Conservation (phyloP, 2,888 invertebrate genomes). For the Zaprionus lineosus region DNA sequence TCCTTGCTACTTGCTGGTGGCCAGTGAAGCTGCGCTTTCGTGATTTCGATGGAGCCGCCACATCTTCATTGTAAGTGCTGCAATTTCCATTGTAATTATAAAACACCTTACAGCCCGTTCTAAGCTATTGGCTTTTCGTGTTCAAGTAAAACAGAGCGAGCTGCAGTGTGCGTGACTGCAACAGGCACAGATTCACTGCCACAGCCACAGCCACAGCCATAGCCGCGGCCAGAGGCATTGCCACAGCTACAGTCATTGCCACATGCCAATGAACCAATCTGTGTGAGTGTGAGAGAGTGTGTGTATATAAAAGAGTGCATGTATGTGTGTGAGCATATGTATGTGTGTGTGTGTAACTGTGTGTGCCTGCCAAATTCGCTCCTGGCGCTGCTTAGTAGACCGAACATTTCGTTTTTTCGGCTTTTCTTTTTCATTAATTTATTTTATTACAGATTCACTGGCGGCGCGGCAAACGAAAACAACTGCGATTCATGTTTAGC, state of each 20-base stretch:
- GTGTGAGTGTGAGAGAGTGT: conserved; percentile 16
- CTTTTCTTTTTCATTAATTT: conserved; percentile 12
- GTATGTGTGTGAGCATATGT: no score
- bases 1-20: conserved; percentile 31
- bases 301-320: no score
- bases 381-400: conserved; percentile 62
- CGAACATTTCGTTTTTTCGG: conserved; percentile 43
- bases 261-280: conserved; percentile 11
- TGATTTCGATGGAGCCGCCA: conserved; percentile 57
- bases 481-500: no score
- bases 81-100: conserved; percentile 64
- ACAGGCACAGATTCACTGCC: conserved; percentile 11
- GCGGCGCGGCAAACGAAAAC: no score
- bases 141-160: conserved; percentile 38
- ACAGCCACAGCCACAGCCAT: conserved; percentile 7
- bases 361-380: conserved; percentile 25
- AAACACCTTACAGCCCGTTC: conserved; percentile 63
- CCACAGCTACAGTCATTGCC: background rate
- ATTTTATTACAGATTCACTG: conserved; percentile 59
- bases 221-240: conserved; percentile 8
- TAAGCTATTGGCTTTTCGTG: conserved; percentile 75
- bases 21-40: conserved; percentile 69
- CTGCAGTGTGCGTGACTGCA: conserved; percentile 54
- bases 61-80: conserved; percentile 23
- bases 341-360: no score